A percentile compares a stretch with the other conserved stretches of the same genome.
These are phyloP conservation scores for Mormyrus hasselquistii DNA, from an alignment of 2,797 vertebrate species.

Conservation along the genomic window DNA sequence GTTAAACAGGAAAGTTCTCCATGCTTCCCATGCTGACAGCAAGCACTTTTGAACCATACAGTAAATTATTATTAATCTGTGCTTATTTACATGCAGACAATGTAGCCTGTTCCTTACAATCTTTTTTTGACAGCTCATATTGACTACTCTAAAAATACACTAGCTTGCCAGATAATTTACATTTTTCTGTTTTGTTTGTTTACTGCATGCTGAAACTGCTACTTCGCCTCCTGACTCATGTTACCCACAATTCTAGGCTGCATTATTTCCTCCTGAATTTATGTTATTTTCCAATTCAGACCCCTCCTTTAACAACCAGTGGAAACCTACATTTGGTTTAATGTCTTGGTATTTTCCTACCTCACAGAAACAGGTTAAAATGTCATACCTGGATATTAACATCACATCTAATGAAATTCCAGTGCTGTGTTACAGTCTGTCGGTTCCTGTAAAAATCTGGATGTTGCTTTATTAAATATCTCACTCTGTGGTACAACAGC, in stretches of 20 bases:
- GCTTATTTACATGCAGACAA: background rate
- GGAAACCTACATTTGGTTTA: background rate
- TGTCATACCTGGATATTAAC: background rate
- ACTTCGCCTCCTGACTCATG: background rate
- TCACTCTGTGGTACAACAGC: background rate
- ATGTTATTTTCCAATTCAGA: slow-evolving; percentile 3
- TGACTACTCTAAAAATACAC: background rate
- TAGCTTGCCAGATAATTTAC: background rate
- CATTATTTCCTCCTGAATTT: background rate
- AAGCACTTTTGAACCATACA: background rate
- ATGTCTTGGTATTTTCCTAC: background rate
- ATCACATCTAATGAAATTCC: background rate
- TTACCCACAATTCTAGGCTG: background rate
- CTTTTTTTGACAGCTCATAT: background rate
- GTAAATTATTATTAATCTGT: background rate
- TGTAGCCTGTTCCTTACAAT: background rate
- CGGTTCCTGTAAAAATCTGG: background rate
- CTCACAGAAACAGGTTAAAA: background rate
- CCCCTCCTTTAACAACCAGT: background rate
- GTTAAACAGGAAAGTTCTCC: background rate
- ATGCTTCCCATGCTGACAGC: background rate
- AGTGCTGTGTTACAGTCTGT: background rate
- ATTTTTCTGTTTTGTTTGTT: background rate
- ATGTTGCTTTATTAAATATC: slow-evolving; percentile 5
- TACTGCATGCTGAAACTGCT: background rate